Conservation (phyloP, 1,140 invertebrate genomes). For the Rhopalosiphum padi region DNA sequence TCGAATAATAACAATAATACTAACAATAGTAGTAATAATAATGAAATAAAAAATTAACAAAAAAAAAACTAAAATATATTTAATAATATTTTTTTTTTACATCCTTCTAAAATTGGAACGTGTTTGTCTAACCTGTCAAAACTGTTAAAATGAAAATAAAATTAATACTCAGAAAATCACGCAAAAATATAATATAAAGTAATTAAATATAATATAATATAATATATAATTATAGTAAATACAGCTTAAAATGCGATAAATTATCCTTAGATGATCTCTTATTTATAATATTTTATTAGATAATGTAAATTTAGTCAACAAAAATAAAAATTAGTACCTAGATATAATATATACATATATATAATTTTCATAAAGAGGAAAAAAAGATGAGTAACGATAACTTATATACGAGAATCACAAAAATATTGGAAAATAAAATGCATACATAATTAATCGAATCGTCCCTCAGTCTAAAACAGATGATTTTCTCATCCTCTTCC, state of each 20-base stretch:
- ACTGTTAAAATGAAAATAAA: not conserved
- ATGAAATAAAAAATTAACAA: not conserved
- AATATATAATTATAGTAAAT: not conserved
- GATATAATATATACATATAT: not conserved
- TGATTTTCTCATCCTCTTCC: not conserved
- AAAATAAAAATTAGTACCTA: not conserved
- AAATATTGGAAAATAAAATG: not conserved
- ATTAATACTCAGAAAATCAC: not conserved
- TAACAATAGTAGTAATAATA: not conserved
- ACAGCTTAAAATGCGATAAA: not conserved
- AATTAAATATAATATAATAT: no score
- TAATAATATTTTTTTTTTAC: not conserved
- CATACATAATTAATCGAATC: not conserved
- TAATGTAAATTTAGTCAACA: not conserved
- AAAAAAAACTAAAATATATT: not conserved
- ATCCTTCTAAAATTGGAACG: not conserved
- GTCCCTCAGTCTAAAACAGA: not conserved
- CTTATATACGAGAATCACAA: not conserved
- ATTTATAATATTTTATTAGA: not conserved
- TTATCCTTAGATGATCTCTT: not conserved
- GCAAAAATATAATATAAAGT: not conserved
- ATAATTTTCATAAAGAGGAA: not conserved
- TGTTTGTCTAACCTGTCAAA: not conserved
- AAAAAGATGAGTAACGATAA: not conserved
- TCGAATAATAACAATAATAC: not conserved